Evolutionary conservation across 2,888 invertebrate species (phyloP).

Genomic region (Apamea crenata): DNA sequence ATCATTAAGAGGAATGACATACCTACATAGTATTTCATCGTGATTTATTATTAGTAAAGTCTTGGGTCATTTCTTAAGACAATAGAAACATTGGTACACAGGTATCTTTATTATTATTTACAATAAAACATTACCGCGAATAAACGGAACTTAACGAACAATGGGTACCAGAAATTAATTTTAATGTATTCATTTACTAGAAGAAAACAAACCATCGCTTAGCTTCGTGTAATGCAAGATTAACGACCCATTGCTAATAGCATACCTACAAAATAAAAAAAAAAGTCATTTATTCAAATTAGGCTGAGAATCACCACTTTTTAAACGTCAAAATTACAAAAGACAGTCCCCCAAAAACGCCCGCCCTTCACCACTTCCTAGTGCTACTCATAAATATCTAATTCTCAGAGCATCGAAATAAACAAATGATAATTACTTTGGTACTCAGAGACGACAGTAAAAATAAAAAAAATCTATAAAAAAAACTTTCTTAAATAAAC

Average conservation of each 20-base stretch:
- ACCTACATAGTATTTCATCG: neutral
- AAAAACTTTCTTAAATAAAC: neutral
- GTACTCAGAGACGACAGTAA: neutral
- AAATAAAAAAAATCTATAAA: neutral
- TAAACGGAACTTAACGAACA: conserved; percentile 17
- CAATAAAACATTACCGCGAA: conserved; percentile 13
- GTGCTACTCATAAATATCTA: neutral
- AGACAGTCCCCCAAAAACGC: no score
- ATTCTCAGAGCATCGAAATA: neutral
- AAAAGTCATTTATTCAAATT: no score
- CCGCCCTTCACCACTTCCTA: no score
- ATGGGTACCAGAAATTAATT: conserved; percentile 9
- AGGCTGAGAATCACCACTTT: no score
- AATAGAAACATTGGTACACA: neutral
- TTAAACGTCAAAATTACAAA: no score
- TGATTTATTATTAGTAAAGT: neutral
- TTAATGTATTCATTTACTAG: conserved; percentile 6
- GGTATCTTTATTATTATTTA: neutral
- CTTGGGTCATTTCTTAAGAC: neutral
- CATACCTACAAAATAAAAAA: no score
- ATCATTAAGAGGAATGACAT: no score
- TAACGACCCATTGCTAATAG: conserved; percentile 8
- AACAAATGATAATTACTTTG: neutral
- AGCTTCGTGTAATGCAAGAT: conserved; percentile 9
- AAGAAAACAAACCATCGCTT: conserved; percentile 20